Evolutionary conservation across 2,113 vertebrate species (phyloP), one percentile per base, ranked within the genome.

Genomic region (Dendrocopos noguchii): DNA sequence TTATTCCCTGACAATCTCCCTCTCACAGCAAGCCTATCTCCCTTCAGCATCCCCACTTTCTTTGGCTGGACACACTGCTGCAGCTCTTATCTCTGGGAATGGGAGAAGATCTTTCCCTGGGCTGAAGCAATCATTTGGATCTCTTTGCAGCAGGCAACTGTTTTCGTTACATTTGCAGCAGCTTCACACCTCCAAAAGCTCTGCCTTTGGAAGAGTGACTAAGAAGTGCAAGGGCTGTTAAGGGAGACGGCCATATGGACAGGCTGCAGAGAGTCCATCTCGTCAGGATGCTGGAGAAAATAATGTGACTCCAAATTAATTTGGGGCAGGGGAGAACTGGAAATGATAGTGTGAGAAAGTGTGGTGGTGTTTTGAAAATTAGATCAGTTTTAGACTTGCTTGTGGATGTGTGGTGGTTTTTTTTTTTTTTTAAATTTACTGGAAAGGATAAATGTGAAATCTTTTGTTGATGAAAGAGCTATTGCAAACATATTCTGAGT

Each of bases 41-140:
- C 46, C 52, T 83, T 46, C 59, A 70, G 79, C 84, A 93, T 94
- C 64, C 93, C 31, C 79, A 46, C 64, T 91, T 95, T 86, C 92
- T 95, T 93, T 95, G 67, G 75, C 82, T 80, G 93, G 79, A 82
- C 91, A 95, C 82, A 95, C 94, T 96, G 72, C 82, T 84, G 42
- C 8, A 73, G 31, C 46, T 70, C 55, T 91, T 94, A 94, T 94
- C 94, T 87, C 79, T 60, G 31, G 66, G 82, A 64, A 82, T 56
- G 46, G 72, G 72, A 33, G 74, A 90, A 95, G 65, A 96, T 95
- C 90, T 93, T 87, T 89, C n/a, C 66, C n/a, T 70, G n/a, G 42
- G 63, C 87, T 72, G 55, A 93, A 63, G 79, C 59, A 95, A 78
- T 84, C 92, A 91, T 92, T 94, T 79, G 63, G 78, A 82, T 82